Evolutionary conservation across 92 coral and sea anemone genomes (phyloP).

Genomic region (Actinostola sp.): DNA sequence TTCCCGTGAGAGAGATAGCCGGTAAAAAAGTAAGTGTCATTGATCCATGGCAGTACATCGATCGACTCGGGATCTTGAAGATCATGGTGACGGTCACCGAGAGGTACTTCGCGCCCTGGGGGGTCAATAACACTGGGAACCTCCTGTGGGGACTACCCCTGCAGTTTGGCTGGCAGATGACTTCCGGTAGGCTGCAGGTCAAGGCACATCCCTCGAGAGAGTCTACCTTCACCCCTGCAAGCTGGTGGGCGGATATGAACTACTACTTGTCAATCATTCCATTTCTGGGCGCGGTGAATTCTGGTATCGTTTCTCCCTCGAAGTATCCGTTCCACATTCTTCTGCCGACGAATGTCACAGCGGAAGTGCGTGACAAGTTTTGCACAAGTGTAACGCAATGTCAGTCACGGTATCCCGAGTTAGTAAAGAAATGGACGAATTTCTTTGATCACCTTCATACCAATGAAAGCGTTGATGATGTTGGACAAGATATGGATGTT

Average conservation of each 20-base stretch:
- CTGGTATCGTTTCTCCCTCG: conserved; percentile 57
- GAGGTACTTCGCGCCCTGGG: conserved; percentile 74
- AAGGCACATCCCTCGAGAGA: neutral
- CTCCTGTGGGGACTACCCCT: conserved; percentile 88
- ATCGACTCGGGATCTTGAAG: conserved; percentile 74
- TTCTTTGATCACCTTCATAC: conserved; percentile 48
- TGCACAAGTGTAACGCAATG: conserved; percentile 72
- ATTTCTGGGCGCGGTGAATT: conserved; percentile 76
- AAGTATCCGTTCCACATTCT: conserved; percentile 50
- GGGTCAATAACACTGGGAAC: conserved; percentile 80
- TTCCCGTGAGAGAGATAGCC: conserved; percentile 52
- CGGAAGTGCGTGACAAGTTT: conserved; percentile 49
- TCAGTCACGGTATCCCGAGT: conserved; percentile 37
- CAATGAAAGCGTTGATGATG: neutral
- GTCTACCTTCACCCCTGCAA: conserved; percentile 50
- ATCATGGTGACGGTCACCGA: conserved; percentile 53
- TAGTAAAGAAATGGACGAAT: conserved; percentile 62
- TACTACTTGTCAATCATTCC: conserved; percentile 79
- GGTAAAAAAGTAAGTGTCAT: conserved; percentile 48
- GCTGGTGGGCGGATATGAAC: conserved; percentile 96
- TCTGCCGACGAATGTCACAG: conserved; percentile 53
- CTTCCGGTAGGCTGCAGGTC: conserved; percentile 61
- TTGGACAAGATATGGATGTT: conserved; percentile 22
- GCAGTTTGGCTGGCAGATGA: conserved; percentile 87
- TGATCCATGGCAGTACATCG: conserved; percentile 73